These are phyloP conservation scores for Bathybates hornii DNA, from an alignment of 2,113 vertebrate species.

Conservation along the genomic window DNA sequence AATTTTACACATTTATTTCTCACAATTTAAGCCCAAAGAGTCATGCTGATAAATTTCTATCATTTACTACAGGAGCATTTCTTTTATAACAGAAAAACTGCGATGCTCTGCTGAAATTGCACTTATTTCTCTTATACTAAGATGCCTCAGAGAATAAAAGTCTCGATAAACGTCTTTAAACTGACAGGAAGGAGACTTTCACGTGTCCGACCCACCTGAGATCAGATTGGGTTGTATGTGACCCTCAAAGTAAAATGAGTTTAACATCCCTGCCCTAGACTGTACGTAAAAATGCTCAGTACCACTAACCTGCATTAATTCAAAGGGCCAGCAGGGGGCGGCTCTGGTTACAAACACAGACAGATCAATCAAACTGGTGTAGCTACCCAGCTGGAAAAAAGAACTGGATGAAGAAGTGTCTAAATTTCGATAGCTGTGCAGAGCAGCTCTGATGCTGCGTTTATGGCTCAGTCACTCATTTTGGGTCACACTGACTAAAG, in stretches of 20 bases:
- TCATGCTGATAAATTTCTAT: background rate
- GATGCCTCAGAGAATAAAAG: background rate
- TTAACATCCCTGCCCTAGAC: background rate
- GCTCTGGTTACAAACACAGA: background rate
- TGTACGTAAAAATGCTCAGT: background rate
- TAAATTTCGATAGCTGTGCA: background rate
- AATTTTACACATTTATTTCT: background rate
- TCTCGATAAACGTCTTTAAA: accelerated
- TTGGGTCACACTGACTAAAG: background rate
- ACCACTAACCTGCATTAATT: background rate
- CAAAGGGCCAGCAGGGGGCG: background rate
- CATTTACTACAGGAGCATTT: background rate
- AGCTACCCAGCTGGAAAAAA: background rate
- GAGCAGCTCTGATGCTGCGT: background rate
- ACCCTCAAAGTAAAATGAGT: background rate
- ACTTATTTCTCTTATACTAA: background rate
- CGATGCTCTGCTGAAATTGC: accelerated
- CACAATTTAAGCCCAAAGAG: background rate
- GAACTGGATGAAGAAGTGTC: background rate
- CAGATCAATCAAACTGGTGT: background rate
- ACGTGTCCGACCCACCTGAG: background rate
- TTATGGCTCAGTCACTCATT: background rate
- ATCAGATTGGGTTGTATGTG: background rate
- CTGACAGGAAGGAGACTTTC: background rate
- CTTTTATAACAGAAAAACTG: background rate